These are phyloP conservation scores for Rhinatrema bivittatum DNA, from an alignment of 2,797 vertebrate species.

Conservation along the genomic window DNA sequence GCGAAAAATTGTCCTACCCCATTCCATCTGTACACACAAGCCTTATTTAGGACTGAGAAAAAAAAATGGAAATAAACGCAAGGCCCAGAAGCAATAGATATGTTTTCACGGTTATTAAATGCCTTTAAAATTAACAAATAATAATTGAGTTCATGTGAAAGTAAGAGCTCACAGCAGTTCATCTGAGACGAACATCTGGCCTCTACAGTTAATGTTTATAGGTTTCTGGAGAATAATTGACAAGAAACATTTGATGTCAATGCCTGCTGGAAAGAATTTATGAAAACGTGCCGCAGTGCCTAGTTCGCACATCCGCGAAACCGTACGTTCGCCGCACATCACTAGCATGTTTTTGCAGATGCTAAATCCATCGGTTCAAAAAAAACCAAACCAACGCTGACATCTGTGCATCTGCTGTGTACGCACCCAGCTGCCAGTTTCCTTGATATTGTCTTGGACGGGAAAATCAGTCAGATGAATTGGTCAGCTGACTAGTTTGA, in stretches of 20 bases:
- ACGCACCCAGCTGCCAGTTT: constrained; percentile 52
- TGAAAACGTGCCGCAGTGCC: constrained; percentile 16
- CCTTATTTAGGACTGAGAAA: too few relatives aligned
- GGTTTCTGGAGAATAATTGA: constrained; percentile 12
- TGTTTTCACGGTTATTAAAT: neutral
- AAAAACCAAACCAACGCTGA: constrained; percentile 34
- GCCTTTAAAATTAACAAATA: neutral
- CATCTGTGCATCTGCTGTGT: constrained; percentile 42
- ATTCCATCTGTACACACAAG: too few relatives aligned
- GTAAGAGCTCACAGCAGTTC: neutral
- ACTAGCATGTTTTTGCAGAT: constrained; percentile 12
- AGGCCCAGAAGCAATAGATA: neutral
- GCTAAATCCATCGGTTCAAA: constrained; percentile 38
- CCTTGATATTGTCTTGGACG: constrained; percentile 48
- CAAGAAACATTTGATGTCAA: constrained; percentile 18
- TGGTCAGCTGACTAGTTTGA: constrained; percentile 44
- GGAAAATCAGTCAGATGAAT: constrained; percentile 53
- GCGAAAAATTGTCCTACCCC: too few relatives aligned
- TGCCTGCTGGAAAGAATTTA: constrained; percentile 11
- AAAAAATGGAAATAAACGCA: too few relatives aligned
- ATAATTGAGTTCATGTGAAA: neutral
- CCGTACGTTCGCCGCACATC: constrained; percentile 8
- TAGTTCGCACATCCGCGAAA: constrained; percentile 16
- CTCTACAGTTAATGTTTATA: constrained; percentile 5
- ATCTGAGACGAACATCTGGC: constrained; percentile 16